Percentiles rank a stretch among this genome's conserved stretches.
Evolutionary conservation across 2,797 vertebrate species (phyloP).

Genomic region (Ibycter americanus): DNA sequence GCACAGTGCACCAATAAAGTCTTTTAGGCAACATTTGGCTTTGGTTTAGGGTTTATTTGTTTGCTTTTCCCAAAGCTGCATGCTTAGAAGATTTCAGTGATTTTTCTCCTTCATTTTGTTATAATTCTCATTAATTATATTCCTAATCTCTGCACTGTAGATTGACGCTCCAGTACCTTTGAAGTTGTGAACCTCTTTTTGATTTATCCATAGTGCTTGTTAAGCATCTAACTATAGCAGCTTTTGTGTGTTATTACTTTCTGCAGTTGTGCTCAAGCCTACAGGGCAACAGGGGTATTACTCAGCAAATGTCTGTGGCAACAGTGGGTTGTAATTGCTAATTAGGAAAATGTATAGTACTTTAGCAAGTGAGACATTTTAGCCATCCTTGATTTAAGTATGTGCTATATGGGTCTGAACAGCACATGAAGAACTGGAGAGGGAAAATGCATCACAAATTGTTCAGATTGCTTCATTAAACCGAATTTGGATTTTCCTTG

Average conservation of each 20-base stretch:
- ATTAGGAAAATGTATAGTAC: not conserved
- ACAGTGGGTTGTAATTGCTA: constrained; percentile 16
- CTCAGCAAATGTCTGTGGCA: constrained; percentile 26
- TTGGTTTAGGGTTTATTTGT: not conserved
- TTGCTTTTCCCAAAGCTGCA: not conserved
- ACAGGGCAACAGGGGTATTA: not conserved
- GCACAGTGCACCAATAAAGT: not conserved
- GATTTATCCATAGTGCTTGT: not conserved
- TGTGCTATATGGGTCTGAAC: not conserved
- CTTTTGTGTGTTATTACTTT: not conserved
- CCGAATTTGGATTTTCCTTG: not conserved
- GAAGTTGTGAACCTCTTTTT: not conserved
- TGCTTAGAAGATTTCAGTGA: not conserved
- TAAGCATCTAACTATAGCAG: not conserved
- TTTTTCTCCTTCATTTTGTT: not conserved
- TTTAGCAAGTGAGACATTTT: not conserved
- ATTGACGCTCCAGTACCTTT: not conserved
- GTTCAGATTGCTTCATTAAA: not conserved
- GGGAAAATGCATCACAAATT: not conserved
- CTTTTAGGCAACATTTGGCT: not conserved
- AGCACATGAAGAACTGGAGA: not conserved
- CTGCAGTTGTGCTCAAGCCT: not conserved
- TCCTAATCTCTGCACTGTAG: not conserved
- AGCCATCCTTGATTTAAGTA: not conserved
- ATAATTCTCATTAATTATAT: not conserved